phyloP scores from a whole-genome alignment of 2,113 vertebrate species.

The Zingel zingel region DNA sequence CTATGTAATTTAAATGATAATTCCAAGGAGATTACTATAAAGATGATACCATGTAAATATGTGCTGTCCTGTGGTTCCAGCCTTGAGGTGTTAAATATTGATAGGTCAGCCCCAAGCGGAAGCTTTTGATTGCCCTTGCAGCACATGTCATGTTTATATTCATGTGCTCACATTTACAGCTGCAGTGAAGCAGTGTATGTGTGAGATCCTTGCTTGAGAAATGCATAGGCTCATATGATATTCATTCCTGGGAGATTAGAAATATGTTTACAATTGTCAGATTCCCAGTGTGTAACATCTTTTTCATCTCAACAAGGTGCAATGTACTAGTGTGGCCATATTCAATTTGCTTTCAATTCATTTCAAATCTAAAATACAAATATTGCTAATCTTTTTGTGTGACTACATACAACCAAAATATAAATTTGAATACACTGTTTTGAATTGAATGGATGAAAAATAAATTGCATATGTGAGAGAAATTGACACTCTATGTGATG shows the following conservation, averaged over 20 bases:
- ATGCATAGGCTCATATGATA: conserved; percentile 49
- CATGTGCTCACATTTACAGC: conserved; percentile 67
- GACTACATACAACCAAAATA: background rate
- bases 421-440: background rate
- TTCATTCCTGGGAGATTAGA: conserved; percentile 45
- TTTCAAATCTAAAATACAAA: conserved; percentile 13
- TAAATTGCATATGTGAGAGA: background rate
- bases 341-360: conserved; percentile 30
- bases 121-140: conserved; percentile 60
- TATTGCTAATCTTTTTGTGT: background rate
- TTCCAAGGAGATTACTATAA: conserved; percentile 69
- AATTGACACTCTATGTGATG: conserved; percentile 56
- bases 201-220: conserved; percentile 43
- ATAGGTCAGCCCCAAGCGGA: conserved; percentile 67
- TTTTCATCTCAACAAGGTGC: conserved; percentile 16
- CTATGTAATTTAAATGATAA: conserved; percentile 78
- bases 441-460: background rate
- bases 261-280: conserved; percentile 50
- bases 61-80: conserved; percentile 44
- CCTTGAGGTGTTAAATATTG: conserved; percentile 78
- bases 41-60: conserved; percentile 65
- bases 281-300: conserved; percentile 27
- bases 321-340: background rate
- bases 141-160: conserved; percentile 74
- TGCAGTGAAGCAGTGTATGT: conserved; percentile 28